A percentile compares a stretch with the other conserved stretches of the same genome.
These are phyloP conservation scores for Emberiza fucata DNA, from an alignment of 2,113 vertebrate genomes.

Conservation along the genomic window DNA sequence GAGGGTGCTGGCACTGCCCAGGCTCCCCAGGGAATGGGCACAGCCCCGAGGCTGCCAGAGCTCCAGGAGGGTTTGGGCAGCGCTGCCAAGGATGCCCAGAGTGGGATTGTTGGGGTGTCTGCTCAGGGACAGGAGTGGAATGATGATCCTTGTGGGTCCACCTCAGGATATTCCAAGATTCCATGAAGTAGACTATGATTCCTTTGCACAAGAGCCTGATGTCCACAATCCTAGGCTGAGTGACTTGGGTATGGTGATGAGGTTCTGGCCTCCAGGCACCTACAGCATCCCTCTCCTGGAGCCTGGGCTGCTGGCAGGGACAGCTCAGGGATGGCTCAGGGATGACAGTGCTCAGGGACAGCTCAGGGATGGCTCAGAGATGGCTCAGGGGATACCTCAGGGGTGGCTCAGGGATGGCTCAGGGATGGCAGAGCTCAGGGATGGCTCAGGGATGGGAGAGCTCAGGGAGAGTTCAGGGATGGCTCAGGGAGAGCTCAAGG, in stretches of 20 bases:
- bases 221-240: fast-evolving
- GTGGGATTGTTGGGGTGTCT: not conserved
- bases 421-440: not conserved
- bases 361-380: not conserved
- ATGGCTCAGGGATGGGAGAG: not conserved
- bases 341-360: no score
- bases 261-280: not conserved
- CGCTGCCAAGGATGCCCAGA: fast-evolving
- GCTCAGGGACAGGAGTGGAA: fast-evolving
- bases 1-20: not conserved
- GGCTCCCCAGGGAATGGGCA: not conserved
- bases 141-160: not conserved
- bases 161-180: not conserved
- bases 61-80: not conserved
- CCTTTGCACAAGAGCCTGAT: not conserved
- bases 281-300: not conserved
- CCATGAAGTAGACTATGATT: fast-evolving
- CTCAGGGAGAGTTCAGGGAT: not conserved
- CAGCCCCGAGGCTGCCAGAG: not conserved
- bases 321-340: not conserved
- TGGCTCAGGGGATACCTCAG: not conserved
- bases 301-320: not conserved
- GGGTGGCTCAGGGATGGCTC: not conserved
- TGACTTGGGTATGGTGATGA: not conserved
- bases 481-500: not conserved